Percentiles rank a stretch among this genome's conserved stretches.
These are phyloP conservation scores for Meles meles DNA, from an alignment of 2,113 vertebrate species.

Conservation along the genomic window DNA sequence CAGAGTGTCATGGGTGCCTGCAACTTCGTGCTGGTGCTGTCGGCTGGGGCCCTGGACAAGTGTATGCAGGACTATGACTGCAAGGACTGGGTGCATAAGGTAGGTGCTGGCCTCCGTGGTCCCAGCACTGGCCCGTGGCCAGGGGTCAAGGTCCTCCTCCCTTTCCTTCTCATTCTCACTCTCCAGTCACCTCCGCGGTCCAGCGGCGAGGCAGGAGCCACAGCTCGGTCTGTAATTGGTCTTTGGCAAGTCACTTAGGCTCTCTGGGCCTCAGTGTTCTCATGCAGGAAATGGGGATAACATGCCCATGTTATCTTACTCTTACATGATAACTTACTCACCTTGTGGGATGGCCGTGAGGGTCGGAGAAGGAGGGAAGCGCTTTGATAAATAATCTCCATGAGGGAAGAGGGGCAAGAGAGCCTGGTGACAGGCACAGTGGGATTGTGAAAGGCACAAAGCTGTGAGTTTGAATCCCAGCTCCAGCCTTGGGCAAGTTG, in stretches of 20 bases:
- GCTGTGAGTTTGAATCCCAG: background rate
- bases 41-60: conserved; percentile 90
- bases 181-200: background rate
- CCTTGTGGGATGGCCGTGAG: background rate
- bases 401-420: background rate
- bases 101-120: conserved; percentile 55
- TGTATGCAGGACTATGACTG: conserved; percentile 92
- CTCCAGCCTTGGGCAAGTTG: background rate
- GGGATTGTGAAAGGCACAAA: background rate
- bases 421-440: background rate
- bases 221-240: background rate
- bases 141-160: background rate
- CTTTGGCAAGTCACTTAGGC: background rate
- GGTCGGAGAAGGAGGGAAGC: background rate
- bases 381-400: background rate
- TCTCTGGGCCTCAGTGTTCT: background rate
- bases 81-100: conserved; percentile 99
- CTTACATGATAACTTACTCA: no score
- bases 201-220: background rate
- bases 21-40: conserved; percentile 96
- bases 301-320: no score
- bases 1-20: conserved; percentile 91
- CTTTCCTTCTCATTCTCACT: background rate
- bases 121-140: background rate
- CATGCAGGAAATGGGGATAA: background rate